Base-by-base conservation (phyloP, 2,797 vertebrate genomes). In the Gouania willdenowi region DNA sequence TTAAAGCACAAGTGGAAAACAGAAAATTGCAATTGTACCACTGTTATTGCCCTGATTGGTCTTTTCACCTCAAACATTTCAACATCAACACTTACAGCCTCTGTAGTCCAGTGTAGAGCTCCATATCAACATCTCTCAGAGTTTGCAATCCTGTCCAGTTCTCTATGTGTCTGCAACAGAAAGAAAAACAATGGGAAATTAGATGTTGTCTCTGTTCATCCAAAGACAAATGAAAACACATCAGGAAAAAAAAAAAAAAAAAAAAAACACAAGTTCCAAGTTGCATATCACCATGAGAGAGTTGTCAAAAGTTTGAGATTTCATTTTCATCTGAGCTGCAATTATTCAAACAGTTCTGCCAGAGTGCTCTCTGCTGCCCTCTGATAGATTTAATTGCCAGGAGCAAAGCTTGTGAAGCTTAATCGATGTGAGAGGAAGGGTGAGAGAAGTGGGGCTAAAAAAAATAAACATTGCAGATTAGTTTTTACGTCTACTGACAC, bases 81-180 rank as follows among this genome's bases (percentile, higher is more conserved):
- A 32, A 47, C 35, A 36, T 45, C 37, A 38, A 66, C 75, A 95
- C 96, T 98, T 79, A 99, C 96, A 99, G 89, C 78, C 89, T 94
- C 83, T 97, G 94, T 28, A 99, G 92, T 88, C 94, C 95, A 0
- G 92, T 95, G 82, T 99, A 99, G 64, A 98, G 94, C 78, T 93
- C 96, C 96, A 99, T 99, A 79, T 99, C 95, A 13, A 99, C 92
- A 0, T 94, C 94, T 0, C 92, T 92, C 69, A 99, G 89, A 0
- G 91, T 96, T 81, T 98, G 92, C 80, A 99, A 74, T 40, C 92
- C 92, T 10, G 90, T 93, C 96, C 95, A 98, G 87, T 96, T 97
- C 84, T 98, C 95, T 86, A 99, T 93, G 86, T 97, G 92, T 96
- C 95, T 98, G 89, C 6, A 64, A 71, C 40, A 75, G 33, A 46